Conservation (phyloP, 2,888 invertebrate genomes). For the Byasa hedistus region DNA sequence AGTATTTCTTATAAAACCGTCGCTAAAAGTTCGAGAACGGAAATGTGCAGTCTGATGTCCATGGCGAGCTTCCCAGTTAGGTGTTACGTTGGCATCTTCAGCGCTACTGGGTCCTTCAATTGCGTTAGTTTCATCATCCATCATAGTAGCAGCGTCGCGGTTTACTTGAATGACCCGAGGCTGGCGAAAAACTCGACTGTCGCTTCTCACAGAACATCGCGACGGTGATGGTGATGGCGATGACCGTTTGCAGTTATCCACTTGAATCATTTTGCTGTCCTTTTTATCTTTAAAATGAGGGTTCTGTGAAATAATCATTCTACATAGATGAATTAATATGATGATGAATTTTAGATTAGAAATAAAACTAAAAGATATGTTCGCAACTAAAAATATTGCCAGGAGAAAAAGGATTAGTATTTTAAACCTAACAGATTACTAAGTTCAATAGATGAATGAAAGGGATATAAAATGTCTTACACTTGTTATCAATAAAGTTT, state of each 20-base stretch:
- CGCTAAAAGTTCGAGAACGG: conserved; percentile 74
- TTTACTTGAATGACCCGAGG: conserved; percentile 76
- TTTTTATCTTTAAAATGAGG: background rate
- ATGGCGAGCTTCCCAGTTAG: conserved; percentile 58
- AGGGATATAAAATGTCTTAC: conserved; percentile 2
- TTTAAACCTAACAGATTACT: conserved; percentile 7
- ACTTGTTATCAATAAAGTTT: conserved; percentile 13
- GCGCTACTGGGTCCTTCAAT: conserved; percentile 36
- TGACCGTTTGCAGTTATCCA: conserved; percentile 68
- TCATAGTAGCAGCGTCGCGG: conserved; percentile 75
- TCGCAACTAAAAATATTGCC: background rate
- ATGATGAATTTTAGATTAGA: background rate
- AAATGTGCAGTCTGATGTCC: conserved; percentile 62
- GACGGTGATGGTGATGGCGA: conserved; percentile 76
- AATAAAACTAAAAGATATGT: background rate
- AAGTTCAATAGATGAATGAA: background rate
- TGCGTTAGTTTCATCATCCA: conserved; percentile 59
- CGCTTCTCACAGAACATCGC: conserved; percentile 70
- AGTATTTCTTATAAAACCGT: conserved; percentile 74
- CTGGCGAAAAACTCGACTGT: conserved; percentile 67
- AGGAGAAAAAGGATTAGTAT: background rate
- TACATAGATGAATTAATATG: background rate
- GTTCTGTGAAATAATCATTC: background rate
- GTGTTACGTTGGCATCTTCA: conserved; percentile 38
- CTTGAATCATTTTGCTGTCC: conserved; percentile 65